Base-by-base conservation (phyloP, 2,113 vertebrate species). In the Procavia capensis region DNA sequence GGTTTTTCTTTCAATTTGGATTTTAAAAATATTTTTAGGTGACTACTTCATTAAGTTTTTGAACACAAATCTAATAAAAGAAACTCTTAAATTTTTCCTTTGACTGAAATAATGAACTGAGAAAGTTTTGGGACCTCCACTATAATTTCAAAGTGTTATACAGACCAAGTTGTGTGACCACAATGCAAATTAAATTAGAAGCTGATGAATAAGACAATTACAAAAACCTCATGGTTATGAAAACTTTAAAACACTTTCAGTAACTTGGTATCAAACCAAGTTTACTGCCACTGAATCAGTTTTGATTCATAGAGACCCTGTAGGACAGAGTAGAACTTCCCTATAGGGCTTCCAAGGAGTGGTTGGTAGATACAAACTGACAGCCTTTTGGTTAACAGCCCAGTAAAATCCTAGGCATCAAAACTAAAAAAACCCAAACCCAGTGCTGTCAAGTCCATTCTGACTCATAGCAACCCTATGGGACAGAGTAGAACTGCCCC, bases 171-270 rank as follows among this genome's bases (percentile, higher is more conserved):
- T 84, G 80, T 94, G 36, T 82, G 66, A 93, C 70, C 45, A 66
- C 16, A 79, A 31, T 68, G 36, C 61, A 87, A 87, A 50, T 88
- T 85, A 68, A 88, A 64, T 84, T 93, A 75, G 36, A 95, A 93
- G 66, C 79, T 54, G n/a, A 8, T 72, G 45, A 79, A 57, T 89
- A 85, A 81, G 39, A 24, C 47, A 79, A 25, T 72, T 88, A 72
- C 3, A 66, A 89, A 82, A 85, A 83, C 20, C 10, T 78, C n/a
- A 72, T 72, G 84, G 74, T 59, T 95, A 9, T 76, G 27, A 88
- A 81, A 7, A 72, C 59, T 57, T 57, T 92, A 88, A 92, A 88
- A 25, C 17, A 88, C 34, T 74, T 88, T 85, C 29, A 90, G 70
- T 86, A 91, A 20, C 17, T 41, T 72, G 70, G 14, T 36, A 92